Conservation (phyloP, 2,888 invertebrate genomes). For the Dryomyza anilis region DNA sequence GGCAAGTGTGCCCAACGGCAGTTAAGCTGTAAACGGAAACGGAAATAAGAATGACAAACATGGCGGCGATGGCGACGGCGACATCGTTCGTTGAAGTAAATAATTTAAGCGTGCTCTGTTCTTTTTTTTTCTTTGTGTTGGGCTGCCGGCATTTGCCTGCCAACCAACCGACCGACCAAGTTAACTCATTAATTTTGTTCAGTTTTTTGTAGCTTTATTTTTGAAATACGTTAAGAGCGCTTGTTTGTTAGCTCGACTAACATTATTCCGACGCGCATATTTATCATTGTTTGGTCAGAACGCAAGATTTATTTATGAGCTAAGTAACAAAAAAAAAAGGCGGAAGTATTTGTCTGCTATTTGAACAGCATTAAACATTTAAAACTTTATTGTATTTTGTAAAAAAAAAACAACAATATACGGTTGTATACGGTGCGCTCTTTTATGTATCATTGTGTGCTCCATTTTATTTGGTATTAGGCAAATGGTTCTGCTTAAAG, state of each 20-base stretch:
- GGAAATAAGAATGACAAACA: slow-evolving; percentile 2
- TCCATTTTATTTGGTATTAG: too few species aligned
- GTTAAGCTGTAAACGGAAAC: neutral
- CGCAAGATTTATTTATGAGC: too few species aligned
- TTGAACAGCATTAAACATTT: neutral
- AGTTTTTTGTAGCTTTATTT: neutral
- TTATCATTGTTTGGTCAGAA: too few species aligned
- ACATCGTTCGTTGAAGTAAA: neutral
- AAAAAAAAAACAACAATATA: neutral
- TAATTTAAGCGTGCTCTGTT: too few species aligned
- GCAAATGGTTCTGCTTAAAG: neutral
- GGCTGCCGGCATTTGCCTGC: neutral
- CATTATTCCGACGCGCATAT: neutral
- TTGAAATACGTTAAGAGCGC: neutral
- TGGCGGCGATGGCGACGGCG: neutral
- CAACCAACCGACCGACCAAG: neutral
- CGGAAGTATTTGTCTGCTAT: too few species aligned
- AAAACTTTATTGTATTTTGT: neutral
- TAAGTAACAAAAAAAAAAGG: too few species aligned
- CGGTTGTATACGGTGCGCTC: too few species aligned
- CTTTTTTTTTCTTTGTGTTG: neutral
- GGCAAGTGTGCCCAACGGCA: too few species aligned
- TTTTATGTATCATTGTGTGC: too few species aligned
- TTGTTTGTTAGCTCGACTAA: neutral
- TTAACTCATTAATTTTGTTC: slow-evolving; percentile 24